These are phyloP conservation scores for Melolontha melolontha DNA, from an alignment of 2,888 invertebrate genomes.

Conservation along the genomic window DNA sequence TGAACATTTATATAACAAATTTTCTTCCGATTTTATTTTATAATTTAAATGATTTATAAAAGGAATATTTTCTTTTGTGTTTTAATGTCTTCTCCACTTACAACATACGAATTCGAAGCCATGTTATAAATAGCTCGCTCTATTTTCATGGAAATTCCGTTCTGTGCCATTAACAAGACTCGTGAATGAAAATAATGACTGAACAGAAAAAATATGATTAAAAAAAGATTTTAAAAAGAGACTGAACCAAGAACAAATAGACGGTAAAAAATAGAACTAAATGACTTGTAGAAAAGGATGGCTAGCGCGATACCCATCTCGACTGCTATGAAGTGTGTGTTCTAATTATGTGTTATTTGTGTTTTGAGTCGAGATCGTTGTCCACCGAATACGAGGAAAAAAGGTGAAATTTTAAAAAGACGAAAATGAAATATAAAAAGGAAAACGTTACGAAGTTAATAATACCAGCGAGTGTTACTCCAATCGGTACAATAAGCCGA, in stretches of 20 bases:
- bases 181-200: conserved; percentile 27
- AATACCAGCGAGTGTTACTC: conserved; percentile 27
- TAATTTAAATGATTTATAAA: too few species aligned
- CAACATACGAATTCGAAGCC: too few species aligned
- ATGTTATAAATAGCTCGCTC: too few species aligned
- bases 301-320: not conserved
- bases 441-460: conserved; percentile 23
- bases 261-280: conserved; percentile 21
- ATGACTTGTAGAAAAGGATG: conserved; percentile 14
- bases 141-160: conserved; percentile 8
- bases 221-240: conserved; percentile 13
- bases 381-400: conserved; percentile 11
- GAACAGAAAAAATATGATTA: conserved; percentile 19
- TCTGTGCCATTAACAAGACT: conserved; percentile 16
- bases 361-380: conserved; percentile 40
- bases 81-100: not conserved
- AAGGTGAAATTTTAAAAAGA: conserved; percentile 9
- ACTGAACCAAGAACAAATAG: conserved; percentile 11
- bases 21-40: too few species aligned
- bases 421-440: conserved; percentile 13
- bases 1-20: too few species aligned
- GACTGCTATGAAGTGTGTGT: conserved; percentile 30
- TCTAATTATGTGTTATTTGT: conserved; percentile 43
- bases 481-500: conserved; percentile 18
- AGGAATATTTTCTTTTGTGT: too few species aligned